phyloP scores from a whole-genome alignment of 2,113 vertebrate genomes.

The Apodemus speciosus region DNA sequence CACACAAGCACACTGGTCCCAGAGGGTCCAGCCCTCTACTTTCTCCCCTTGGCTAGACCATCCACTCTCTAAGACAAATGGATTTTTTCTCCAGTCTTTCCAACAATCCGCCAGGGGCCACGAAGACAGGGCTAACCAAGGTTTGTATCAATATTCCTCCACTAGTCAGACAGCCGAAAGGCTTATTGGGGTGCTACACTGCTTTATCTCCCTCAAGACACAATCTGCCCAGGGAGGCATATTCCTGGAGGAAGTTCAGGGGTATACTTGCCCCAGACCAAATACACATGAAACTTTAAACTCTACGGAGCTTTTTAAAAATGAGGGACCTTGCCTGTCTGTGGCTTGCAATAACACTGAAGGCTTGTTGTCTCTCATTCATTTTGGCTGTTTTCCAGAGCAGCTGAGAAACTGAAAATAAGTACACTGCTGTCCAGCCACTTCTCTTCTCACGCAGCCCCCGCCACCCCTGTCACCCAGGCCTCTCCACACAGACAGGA shows the following conservation, averaged over 20 bases:
- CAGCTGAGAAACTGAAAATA: slow-evolving; percentile 76
- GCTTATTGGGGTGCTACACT: slow-evolving; percentile 25
- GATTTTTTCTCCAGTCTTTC: slow-evolving; percentile 68
- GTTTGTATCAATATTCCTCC: slow-evolving; percentile 71
- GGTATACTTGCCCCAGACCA: slow-evolving; percentile 68
- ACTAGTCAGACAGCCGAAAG: slow-evolving; percentile 45
- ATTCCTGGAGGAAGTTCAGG: slow-evolving; percentile 59
- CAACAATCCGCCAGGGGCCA: slow-evolving; percentile 64
- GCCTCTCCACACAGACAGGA: neutral
- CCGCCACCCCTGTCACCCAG: neutral
- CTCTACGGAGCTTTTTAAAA: slow-evolving; percentile 73
- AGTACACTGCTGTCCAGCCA: slow-evolving; percentile 60
- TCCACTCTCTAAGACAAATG: slow-evolving; percentile 31
- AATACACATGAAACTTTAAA: slow-evolving; percentile 69
- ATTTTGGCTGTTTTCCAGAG: slow-evolving; percentile 75
- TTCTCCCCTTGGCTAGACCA: slow-evolving; percentile 29
- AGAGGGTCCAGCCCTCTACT: slow-evolving; percentile 6
- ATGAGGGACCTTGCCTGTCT: slow-evolving; percentile 51
- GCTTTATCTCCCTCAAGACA: slow-evolving; percentile 38
- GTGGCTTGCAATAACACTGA: slow-evolving; percentile 68
- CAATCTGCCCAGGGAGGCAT: neutral
- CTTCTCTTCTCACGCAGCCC: neutral
- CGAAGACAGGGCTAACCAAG: slow-evolving; percentile 64
- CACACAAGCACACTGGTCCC: neutral
- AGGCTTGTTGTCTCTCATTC: slow-evolving; percentile 80